A percentile compares a stretch with the other conserved stretches of the same genome.
phyloP scores from a whole-genome alignment of 2,797 vertebrate genomes.

The Sarcophilus harrisii region DNA sequence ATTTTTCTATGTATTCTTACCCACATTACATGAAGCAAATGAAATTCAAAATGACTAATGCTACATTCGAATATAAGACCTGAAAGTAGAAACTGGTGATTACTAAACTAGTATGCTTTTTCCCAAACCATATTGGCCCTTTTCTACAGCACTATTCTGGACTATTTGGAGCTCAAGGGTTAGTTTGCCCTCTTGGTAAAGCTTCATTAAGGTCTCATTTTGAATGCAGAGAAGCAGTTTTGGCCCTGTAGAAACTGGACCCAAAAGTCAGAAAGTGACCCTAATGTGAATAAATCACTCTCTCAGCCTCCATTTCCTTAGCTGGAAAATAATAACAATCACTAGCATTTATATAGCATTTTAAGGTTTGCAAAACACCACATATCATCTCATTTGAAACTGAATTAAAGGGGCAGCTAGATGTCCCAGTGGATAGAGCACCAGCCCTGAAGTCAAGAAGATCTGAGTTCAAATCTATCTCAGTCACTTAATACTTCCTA shows the following conservation, averaged over 20 bases:
- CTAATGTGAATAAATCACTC: background rate
- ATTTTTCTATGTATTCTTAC: background rate
- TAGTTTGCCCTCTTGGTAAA: background rate
- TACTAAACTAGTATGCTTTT: background rate
- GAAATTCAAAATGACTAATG: background rate
- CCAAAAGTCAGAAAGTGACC: background rate
- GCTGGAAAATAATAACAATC: background rate
- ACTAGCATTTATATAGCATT: background rate
- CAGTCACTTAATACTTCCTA: too few species aligned
- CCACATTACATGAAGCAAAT: background rate
- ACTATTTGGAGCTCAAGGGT: background rate
- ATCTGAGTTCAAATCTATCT: too few species aligned
- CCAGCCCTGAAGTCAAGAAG: too few species aligned
- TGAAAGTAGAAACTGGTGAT: background rate
- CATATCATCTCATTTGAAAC: background rate
- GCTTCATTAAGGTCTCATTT: background rate
- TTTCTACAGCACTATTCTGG: background rate
- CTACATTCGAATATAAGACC: background rate
- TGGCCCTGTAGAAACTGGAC: background rate
- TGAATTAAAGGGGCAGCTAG: too few species aligned
- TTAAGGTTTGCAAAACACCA: background rate
- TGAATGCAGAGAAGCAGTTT: background rate
- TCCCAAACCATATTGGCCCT: background rate
- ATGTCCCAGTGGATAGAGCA: too few species aligned
- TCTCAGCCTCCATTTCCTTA: background rate